Percentiles rank a stretch among this genome's conserved stretches.
phyloP scores from a whole-genome alignment of 2,113 vertebrate genomes.

The Mystacornis crossleyi region DNA sequence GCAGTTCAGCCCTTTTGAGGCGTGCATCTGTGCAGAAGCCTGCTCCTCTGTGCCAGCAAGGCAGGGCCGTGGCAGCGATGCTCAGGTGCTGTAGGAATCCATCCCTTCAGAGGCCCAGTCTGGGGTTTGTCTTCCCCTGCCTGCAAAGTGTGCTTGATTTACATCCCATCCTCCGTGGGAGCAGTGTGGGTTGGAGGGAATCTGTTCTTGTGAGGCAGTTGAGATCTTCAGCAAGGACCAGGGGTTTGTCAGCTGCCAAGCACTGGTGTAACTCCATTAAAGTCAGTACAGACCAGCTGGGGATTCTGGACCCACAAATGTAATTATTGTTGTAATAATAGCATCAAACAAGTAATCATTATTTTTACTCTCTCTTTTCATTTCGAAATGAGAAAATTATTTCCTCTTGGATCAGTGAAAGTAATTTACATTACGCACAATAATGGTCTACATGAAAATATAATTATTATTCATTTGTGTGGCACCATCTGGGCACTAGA shows the following conservation, averaged over 20 bases:
- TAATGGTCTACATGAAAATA: constrained; percentile 50
- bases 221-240: neutral
- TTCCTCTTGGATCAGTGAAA: constrained; percentile 66
- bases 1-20: neutral
- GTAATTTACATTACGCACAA: constrained; percentile 49
- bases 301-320: constrained; percentile 46
- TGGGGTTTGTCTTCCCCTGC: too few species aligned
- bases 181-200: neutral
- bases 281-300: constrained; percentile 49
- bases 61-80: rapidly evolving
- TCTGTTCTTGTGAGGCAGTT: neutral
- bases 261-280: neutral
- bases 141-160: neutral
- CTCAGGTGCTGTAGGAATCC: neutral
- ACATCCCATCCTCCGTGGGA: neutral
- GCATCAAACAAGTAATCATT: constrained; percentile 61
- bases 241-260: neutral
- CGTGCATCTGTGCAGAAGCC: neutral
- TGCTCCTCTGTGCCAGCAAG: rapidly evolving
- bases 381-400: constrained; percentile 58
- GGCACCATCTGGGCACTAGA: constrained; percentile 49
- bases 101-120: neutral
- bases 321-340: constrained; percentile 52
- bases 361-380: constrained; percentile 62
- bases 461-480: constrained; percentile 53